Percentiles rank a stretch among this genome's conserved stretches.
Evolutionary conservation across 1,140 invertebrate genomes (phyloP).

Genomic region (Drosophila pallidifrons): DNA sequence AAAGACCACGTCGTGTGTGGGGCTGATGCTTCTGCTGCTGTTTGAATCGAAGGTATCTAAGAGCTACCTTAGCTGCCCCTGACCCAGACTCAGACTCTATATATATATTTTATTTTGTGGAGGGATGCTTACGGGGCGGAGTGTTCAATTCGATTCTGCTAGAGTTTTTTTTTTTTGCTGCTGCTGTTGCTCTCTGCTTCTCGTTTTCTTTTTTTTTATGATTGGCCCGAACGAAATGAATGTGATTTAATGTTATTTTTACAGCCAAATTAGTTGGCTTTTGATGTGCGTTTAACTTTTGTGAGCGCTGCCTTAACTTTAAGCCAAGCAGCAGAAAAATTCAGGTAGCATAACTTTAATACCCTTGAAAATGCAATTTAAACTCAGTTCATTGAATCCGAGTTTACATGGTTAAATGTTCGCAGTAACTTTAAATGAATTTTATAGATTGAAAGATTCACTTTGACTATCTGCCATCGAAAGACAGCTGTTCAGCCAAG

Average conservation of each 20-base stretch:
- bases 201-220: constrained; percentile 44
- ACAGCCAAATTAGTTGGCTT: constrained; percentile 82
- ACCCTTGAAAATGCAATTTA: not conserved
- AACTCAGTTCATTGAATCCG: not conserved
- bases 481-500: constrained; percentile 3
- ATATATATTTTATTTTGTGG: not conserved
- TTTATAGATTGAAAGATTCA: not conserved
- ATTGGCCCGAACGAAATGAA: constrained; percentile 46
- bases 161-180: constrained; percentile 25
- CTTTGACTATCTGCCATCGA: not conserved
- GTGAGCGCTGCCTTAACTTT: constrained; percentile 50
- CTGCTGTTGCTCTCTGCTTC: not conserved
- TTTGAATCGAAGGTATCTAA: constrained; percentile 54
- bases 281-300: constrained; percentile 77
- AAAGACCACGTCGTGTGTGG: constrained; percentile 72
- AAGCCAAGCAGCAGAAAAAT: constrained; percentile 27
- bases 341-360: not conserved
- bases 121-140: not conserved
- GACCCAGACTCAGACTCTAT: not conserved
- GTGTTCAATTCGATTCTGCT: constrained; percentile 59
- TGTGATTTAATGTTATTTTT: constrained; percentile 84
- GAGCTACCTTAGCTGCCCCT: constrained; percentile 25
- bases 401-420: not conserved
- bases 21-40: not conserved
- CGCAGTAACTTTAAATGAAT: not conserved